A percentile compares a stretch with the other conserved stretches of the same genome.
Conservation (phyloP, 2,797 vertebrate genomes). For the Thalassophryne amazonica region DNA sequence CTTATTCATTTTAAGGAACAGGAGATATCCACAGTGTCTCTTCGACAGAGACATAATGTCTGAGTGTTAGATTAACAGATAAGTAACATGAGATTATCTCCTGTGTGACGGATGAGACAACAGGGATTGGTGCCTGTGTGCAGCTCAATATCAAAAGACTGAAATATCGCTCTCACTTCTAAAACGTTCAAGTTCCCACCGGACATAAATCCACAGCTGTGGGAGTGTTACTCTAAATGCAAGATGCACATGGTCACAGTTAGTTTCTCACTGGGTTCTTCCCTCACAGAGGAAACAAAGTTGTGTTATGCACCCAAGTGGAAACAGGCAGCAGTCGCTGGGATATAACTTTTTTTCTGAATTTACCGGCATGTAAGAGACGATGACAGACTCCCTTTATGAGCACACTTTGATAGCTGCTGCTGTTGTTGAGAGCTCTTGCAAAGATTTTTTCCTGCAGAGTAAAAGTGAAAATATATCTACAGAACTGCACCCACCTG, state of each 20-base stretch:
- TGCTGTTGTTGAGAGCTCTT: neutral
- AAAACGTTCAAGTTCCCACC: constrained; percentile 24
- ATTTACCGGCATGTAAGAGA: neutral
- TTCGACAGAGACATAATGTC: neutral
- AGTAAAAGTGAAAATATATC: constrained; percentile 5
- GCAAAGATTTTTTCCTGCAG: neutral
- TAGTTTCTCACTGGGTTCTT: constrained; percentile 40
- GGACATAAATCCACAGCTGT: constrained; percentile 44
- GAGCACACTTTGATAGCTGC: constrained; percentile 3
- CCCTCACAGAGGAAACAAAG: constrained; percentile 71
- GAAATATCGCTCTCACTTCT: constrained; percentile 38
- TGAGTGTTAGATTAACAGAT: neutral
- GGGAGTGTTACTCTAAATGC: constrained; percentile 27
- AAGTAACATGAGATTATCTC: neutral
- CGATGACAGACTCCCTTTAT: neutral
- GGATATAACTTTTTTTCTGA: constrained; percentile 31
- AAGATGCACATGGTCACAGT: constrained; percentile 12
- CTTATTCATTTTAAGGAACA: too few relatives aligned
- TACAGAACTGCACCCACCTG: too few relatives aligned
- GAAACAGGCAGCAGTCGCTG: constrained; percentile 20
- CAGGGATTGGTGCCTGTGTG: constrained; percentile 2
- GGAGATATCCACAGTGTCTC: neutral
- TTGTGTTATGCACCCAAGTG: constrained; percentile 50
- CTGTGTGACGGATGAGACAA: neutral
- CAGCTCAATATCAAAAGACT: constrained; percentile 10